These are phyloP conservation scores for Porites australiensis DNA, from an alignment of 64 coral and sea anemone genomes.

Conservation along the genomic window DNA sequence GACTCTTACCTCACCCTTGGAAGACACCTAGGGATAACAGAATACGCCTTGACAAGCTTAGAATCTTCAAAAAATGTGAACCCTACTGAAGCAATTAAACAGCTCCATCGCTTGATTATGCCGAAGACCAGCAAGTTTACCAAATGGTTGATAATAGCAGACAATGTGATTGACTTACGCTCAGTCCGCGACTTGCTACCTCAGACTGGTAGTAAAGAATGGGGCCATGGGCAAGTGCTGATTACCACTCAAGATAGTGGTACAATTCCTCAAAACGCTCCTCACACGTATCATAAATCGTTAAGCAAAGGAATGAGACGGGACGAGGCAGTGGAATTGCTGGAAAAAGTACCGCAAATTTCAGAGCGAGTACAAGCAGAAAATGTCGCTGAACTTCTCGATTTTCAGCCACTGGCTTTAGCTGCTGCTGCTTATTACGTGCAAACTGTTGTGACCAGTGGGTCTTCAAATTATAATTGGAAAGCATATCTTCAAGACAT, in stretches of 20 bases:
- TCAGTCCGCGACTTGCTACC: neutral
- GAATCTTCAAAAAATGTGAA: neutral
- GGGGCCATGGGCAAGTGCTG: conserved; percentile 1
- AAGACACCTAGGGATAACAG: neutral
- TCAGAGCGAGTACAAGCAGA: neutral
- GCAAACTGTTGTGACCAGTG: neutral
- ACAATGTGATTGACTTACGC: neutral
- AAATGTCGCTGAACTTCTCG: neutral
- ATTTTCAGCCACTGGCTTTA: conserved; percentile 17
- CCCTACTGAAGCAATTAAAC: neutral
- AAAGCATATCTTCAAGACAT: conserved; percentile 32
- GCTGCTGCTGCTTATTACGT: conserved; percentile 17
- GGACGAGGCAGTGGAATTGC: neutral
- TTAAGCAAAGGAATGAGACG: neutral
- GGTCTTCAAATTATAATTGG: conserved; percentile 19
- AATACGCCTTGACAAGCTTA: conserved; percentile 1
- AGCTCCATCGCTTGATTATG: neutral
- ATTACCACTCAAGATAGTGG: conserved; percentile 10
- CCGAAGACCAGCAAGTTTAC: neutral
- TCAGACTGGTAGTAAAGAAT: neutral
- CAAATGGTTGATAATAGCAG: conserved; percentile 3
- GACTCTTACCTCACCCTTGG: conserved; percentile 35
- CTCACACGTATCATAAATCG: neutral
- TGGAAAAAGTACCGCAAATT: conserved; percentile 11
- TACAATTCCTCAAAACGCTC: neutral